phyloP scores from a whole-genome alignment of 2,797 vertebrate species.

The Linurgus olivaceus region DNA sequence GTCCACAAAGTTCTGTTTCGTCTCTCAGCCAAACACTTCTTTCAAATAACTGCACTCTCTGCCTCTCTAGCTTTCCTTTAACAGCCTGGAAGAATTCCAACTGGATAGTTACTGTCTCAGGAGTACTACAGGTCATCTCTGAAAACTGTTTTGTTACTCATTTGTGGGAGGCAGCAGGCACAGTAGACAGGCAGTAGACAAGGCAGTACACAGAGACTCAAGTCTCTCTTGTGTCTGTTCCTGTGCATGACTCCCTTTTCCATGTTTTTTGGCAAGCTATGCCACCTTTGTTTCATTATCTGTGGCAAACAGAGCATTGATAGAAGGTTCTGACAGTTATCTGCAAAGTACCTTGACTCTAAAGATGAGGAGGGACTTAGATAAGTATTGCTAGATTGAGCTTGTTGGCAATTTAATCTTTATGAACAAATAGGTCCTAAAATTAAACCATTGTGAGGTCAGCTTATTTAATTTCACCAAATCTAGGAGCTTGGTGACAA shows the following conservation, averaged over 20 bases:
- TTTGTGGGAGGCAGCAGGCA: not conserved
- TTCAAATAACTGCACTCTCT: not conserved
- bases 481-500: not conserved
- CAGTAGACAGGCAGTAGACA: not conserved
- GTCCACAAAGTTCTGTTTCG: not conserved
- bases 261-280: not conserved
- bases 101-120: not conserved
- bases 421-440: not conserved
- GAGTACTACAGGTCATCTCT: not conserved
- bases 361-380: not conserved
- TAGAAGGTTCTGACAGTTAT: not conserved
- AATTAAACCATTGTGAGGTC: not conserved
- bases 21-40: not conserved
- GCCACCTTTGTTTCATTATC: not conserved
- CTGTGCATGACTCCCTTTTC: not conserved
- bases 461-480: not conserved
- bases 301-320: not conserved
- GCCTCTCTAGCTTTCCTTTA: not conserved
- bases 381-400: not conserved
- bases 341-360: not conserved
- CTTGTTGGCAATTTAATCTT: not conserved
- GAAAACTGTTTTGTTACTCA: not conserved
- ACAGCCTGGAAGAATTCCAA: not conserved
- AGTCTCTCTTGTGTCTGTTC: not conserved
- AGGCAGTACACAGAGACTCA: not conserved